phyloP scores from a whole-genome alignment of 2,888 invertebrate species.

The Sesia bembeciformis region DNA sequence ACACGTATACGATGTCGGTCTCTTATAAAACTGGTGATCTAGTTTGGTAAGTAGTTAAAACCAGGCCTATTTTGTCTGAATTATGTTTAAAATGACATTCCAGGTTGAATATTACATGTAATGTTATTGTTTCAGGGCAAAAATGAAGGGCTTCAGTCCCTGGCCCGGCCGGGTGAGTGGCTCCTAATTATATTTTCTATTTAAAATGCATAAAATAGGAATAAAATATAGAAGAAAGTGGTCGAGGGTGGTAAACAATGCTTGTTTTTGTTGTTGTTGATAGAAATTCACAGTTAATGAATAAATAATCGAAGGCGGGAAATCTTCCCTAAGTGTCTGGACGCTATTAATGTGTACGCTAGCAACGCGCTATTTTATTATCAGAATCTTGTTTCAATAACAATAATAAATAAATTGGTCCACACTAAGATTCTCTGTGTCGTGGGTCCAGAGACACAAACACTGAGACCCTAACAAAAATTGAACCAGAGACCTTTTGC shows the following conservation, averaged over 20 bases:
- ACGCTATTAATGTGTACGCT: background rate
- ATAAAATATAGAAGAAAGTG: background rate
- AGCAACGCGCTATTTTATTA: background rate
- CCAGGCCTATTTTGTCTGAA: conserved; percentile 19
- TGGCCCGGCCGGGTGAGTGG: conserved; percentile 97
- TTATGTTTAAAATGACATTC: conserved; percentile 37
- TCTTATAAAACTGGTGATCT: conserved; percentile 70
- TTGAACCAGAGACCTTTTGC: too few relatives aligned
- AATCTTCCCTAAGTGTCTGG: conserved; percentile 12
- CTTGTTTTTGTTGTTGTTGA: background rate
- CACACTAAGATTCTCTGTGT: too few relatives aligned
- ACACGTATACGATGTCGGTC: conserved; percentile 53
- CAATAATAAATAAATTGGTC: too few relatives aligned
- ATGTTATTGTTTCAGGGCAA: conserved; percentile 85
- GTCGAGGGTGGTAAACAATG: background rate
- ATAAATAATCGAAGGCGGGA: conserved; percentile 30
- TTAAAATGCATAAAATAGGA: background rate
- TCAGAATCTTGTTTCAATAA: too few relatives aligned
- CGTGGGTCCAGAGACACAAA: too few relatives aligned
- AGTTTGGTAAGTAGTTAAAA: conserved; percentile 25
- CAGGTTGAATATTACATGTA: conserved; percentile 13
- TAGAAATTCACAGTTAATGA: background rate
- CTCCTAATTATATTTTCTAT: conserved; percentile 15
- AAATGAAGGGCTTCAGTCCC: conserved; percentile 97
- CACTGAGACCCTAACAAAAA: too few relatives aligned